These are phyloP conservation scores for Campylorhamphus procurvoides DNA, from an alignment of 2,113 vertebrate genomes.

Conservation along the genomic window DNA sequence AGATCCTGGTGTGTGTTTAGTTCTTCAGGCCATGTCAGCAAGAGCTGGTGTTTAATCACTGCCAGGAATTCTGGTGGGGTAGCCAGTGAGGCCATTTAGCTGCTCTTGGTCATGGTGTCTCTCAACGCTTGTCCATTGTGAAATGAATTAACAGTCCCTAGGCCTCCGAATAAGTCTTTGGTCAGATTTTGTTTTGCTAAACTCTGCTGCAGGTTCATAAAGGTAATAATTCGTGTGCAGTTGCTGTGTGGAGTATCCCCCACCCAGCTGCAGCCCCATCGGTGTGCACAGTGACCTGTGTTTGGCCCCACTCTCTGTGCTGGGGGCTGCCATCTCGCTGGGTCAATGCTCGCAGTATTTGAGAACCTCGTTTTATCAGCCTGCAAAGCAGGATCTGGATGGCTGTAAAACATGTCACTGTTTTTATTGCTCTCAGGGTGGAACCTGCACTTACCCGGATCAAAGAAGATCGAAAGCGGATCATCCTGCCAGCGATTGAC, in stretches of 20 bases:
- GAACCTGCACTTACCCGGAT: conserved; percentile 91
- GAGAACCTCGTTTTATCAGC: rapidly evolving
- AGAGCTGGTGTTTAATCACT: not conserved
- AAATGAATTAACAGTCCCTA: not conserved
- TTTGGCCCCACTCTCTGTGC: rapidly evolving
- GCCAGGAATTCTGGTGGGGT: not conserved
- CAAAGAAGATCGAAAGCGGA: conserved; percentile 89
- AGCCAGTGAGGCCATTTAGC: not conserved
- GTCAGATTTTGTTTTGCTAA: not conserved
- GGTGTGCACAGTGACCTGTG: rapidly evolving
- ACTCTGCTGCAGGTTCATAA: not conserved
- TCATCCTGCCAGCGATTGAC: conserved; percentile 95
- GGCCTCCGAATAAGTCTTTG: not conserved
- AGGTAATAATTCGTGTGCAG: not conserved
- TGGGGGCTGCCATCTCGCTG: rapidly evolving
- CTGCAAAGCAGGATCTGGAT: not conserved
- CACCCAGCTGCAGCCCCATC: not conserved
- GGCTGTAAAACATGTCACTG: not conserved
- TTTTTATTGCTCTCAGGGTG: conserved; percentile 77
- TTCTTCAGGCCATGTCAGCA: not conserved
- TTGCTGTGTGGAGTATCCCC: not conserved
- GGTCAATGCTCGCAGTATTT: not conserved
- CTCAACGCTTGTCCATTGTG: not conserved
- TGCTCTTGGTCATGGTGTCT: not conserved
- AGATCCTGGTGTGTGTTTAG: not conserved